Conservation (phyloP, 2,113 vertebrate genomes). For the Abramis brama region DNA sequence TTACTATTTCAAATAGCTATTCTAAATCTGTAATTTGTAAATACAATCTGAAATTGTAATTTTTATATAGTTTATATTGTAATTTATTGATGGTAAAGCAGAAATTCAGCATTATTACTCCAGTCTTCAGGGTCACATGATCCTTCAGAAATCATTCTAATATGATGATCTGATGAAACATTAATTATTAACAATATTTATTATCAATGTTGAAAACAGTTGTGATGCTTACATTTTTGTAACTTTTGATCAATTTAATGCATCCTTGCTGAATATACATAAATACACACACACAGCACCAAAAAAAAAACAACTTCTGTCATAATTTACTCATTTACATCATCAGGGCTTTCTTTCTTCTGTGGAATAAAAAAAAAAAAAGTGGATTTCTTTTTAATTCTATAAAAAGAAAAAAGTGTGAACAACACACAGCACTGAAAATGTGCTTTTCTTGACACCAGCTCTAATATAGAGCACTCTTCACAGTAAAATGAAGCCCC, state of each 20-base stretch:
- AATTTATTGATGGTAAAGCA: background rate
- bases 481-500: background rate
- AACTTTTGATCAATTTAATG: background rate
- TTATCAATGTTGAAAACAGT: background rate
- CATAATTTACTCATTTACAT: background rate
- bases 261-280: background rate
- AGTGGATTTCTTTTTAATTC: background rate
- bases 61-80: background rate
- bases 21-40: background rate
- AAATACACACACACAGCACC: background rate
- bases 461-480: conserved; percentile 58
- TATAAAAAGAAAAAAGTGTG: background rate
- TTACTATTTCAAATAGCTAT: background rate
- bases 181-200: background rate
- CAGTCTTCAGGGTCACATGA: background rate
- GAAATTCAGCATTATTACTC: background rate
- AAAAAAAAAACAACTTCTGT: background rate
- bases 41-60: background rate
- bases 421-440: conserved; percentile 36
- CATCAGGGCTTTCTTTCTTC: background rate
- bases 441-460: conserved; percentile 38
- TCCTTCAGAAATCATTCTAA: background rate
- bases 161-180: background rate
- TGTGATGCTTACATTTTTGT: background rate
- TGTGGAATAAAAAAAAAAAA: background rate